phyloP scores from a whole-genome alignment of 30 jellyfish, hydroid and myxozoan genomes.

The Hydra vulgaris region DNA sequence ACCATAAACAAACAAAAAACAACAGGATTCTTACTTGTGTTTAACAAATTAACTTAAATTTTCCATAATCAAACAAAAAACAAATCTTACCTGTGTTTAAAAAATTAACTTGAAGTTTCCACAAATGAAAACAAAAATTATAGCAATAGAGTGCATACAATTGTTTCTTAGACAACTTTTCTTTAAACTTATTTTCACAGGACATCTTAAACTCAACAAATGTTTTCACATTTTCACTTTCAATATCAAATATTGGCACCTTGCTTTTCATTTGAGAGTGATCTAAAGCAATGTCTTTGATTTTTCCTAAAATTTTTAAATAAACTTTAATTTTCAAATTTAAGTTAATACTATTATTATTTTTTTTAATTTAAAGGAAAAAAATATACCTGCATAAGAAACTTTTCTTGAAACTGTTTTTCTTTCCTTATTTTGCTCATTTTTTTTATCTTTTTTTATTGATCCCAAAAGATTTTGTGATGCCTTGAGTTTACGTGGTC shows the following conservation, averaged over 20 bases:
- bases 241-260: slow-evolving; percentile 1
- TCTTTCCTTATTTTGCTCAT: background rate
- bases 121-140: slow-evolving; percentile 1
- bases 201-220: background rate
- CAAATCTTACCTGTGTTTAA: slow-evolving; percentile 5
- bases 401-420: background rate
- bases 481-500: too few species aligned
- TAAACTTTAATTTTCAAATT: too few species aligned
- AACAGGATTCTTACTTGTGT: too few species aligned
- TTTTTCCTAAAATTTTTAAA: background rate
- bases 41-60: too few species aligned
- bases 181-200: background rate
- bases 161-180: background rate
- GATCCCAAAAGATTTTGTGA: too few species aligned
- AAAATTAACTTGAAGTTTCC: slow-evolving; percentile 14
- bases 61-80: too few species aligned
- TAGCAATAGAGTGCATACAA: slow-evolving; percentile 23
- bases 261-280: background rate
- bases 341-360: too few species aligned
- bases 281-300: background rate
- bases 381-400: background rate
- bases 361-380: background rate
- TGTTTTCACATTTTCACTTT: background rate
- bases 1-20: too few species aligned
- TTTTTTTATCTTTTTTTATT: background rate